Evolutionary conservation across 2,797 vertebrate species (phyloP).

Genomic region (Fistularia tabacaria): DNA sequence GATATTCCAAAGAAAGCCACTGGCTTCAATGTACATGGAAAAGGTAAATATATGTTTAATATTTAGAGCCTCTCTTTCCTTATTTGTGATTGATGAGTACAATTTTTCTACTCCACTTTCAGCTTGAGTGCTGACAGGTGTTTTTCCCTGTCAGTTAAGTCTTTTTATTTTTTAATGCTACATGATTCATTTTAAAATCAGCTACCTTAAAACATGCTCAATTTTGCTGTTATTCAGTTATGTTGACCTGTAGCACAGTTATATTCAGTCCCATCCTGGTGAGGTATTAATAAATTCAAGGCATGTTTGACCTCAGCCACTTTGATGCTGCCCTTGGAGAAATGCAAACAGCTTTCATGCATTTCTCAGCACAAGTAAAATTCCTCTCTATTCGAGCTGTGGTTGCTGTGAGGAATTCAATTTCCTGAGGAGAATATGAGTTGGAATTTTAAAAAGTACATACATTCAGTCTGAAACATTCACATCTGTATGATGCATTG

Average conservation of each 20-base stretch:
- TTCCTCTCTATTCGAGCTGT: constrained; percentile 15
- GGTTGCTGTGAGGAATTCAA: constrained; percentile 22
- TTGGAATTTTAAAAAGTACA: constrained; percentile 12
- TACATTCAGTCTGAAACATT: constrained; percentile 32
- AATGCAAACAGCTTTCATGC: constrained; percentile 19
- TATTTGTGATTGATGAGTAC: too few relatives aligned
- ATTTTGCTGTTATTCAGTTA: constrained; percentile 5
- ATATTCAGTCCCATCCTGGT: constrained; percentile 6
- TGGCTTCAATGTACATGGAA: too few relatives aligned
- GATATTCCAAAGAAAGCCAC: too few relatives aligned
- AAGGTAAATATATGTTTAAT: too few relatives aligned
- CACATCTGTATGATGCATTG: constrained; percentile 14
- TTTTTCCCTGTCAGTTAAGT: too few relatives aligned
- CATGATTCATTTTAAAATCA: constrained; percentile 9
- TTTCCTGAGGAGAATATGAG: constrained; percentile 19
- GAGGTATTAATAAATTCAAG: constrained; percentile 41
- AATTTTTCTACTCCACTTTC: too few relatives aligned
- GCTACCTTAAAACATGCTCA: constrained; percentile 5
- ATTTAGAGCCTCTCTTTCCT: too few relatives aligned
- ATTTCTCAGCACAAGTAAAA: constrained; percentile 23
- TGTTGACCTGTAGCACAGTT: constrained; percentile 13
- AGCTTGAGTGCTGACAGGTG: too few relatives aligned
- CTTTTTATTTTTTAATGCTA: too few relatives aligned
- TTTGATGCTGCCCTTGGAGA: constrained; percentile 47
- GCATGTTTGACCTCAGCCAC: constrained; percentile 53